Evolutionary conservation across 2,888 invertebrate species (phyloP).

Genomic region (Trissonchulus latispiculum): DNA sequence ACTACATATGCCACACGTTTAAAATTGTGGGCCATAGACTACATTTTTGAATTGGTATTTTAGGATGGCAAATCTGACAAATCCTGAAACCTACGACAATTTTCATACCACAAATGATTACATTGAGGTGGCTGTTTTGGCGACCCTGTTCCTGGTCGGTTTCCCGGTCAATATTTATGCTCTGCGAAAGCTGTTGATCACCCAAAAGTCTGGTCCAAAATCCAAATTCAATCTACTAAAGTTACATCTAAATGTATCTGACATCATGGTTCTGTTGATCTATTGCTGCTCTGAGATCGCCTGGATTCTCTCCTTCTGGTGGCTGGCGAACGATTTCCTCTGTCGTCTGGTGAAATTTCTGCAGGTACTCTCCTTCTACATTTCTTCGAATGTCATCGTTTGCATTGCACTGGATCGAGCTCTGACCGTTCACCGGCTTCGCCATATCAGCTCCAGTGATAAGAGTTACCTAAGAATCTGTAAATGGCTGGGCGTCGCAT

Average conservation of each 20-base stretch:
- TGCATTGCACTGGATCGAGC: slow-evolving; percentile 14
- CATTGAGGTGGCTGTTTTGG: background rate
- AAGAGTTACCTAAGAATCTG: background rate
- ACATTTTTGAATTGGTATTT: too few relatives aligned
- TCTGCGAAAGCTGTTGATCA: background rate
- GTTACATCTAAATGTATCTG: background rate
- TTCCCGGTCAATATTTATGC: background rate
- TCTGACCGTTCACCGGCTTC: background rate
- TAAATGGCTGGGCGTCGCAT: slow-evolving; percentile 24
- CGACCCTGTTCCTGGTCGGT: background rate
- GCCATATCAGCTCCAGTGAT: background rate
- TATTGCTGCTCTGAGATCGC: background rate
- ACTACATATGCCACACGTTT: too few relatives aligned
- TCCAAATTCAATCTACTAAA: background rate
- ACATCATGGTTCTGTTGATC: slow-evolving; percentile 1
- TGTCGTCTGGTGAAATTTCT: slow-evolving; percentile 13
- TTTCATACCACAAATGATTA: slow-evolving; percentile 4
- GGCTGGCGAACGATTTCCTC: background rate
- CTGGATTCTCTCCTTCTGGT: background rate
- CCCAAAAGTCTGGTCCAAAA: background rate
- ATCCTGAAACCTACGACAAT: too few relatives aligned
- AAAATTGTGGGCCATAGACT: too few relatives aligned
- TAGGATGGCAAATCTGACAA: too few relatives aligned
- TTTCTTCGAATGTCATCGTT: slow-evolving; percentile 4
- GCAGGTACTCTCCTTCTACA: background rate